These are phyloP conservation scores for Sebastes taczanowskii DNA, from an alignment of 2,797 vertebrate species.

Conservation along the genomic window DNA sequence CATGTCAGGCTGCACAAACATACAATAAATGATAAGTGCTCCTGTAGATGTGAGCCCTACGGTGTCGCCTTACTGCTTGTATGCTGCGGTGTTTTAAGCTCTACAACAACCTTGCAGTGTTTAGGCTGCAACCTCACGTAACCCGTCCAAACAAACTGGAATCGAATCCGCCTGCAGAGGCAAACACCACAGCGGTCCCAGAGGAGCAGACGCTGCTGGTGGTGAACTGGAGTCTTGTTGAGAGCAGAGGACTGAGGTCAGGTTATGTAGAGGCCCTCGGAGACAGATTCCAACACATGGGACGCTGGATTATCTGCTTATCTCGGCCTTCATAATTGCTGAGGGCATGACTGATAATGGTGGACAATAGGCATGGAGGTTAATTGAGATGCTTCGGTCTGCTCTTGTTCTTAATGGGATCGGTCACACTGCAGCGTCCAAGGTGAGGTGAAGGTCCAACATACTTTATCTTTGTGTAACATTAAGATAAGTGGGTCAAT, in stretches of 20 bases:
- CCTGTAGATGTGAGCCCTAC: background rate
- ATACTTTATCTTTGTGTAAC: background rate
- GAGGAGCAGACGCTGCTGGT: constrained; percentile 1
- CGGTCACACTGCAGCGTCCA: constrained; percentile 39
- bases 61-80: background rate
- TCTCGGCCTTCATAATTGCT: constrained; percentile 45
- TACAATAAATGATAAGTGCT: no score
- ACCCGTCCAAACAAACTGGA: constrained; percentile 29
- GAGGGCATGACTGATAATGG: constrained; percentile 20
- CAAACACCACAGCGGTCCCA: constrained; percentile 25
- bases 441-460: constrained; percentile 53
- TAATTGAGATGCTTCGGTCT: constrained; percentile 34
- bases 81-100: background rate
- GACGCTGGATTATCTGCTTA: constrained; percentile 57
- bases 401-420: constrained; percentile 44
- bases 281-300: constrained; percentile 34
- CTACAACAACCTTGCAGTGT: constrained; percentile 20
- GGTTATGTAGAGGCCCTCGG: background rate
- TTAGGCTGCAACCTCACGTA: constrained; percentile 32
- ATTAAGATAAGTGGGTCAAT: background rate
- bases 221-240: background rate
- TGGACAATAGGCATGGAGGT: constrained; percentile 32
- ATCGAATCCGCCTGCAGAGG: constrained; percentile 26
- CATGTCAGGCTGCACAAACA: background rate
- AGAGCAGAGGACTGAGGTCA: constrained; percentile 26